phyloP scores from a whole-genome alignment of 2,797 vertebrate genomes.

The Lepilemur septentrionalis region DNA sequence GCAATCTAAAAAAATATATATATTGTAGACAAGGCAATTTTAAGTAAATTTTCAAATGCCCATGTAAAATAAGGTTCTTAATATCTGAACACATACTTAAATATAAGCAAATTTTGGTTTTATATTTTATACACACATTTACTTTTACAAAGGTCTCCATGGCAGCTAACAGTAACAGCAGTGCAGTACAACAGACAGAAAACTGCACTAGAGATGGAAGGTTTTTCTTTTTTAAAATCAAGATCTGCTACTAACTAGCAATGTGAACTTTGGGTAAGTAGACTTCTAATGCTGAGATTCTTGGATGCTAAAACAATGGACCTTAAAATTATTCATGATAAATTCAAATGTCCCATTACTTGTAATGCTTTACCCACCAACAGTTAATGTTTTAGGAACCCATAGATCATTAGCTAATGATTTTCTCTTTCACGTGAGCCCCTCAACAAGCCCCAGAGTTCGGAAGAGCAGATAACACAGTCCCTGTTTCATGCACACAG shows the following conservation, averaged over 20 bases:
- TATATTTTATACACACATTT: background rate
- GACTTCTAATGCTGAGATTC: background rate
- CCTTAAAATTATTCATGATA: background rate
- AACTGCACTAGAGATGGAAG: background rate
- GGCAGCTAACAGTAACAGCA: background rate
- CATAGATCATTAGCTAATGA: background rate
- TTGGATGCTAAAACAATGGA: background rate
- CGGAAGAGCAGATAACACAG: background rate
- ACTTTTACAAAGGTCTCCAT: background rate
- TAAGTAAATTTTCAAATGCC: constrained; percentile 40
- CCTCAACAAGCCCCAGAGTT: background rate
- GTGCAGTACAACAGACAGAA: background rate
- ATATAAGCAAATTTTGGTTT: constrained; percentile 29
- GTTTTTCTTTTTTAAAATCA: background rate
- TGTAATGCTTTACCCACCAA: background rate
- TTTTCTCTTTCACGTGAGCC: background rate
- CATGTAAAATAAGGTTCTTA: background rate
- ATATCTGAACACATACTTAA: constrained; percentile 10
- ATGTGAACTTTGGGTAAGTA: background rate
- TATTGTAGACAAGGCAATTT: background rate
- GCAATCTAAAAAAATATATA: constrained; percentile 33
- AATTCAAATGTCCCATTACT: background rate
- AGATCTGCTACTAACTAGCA: background rate
- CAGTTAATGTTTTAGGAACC: background rate
- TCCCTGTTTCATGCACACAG: background rate